Conservation (phyloP, 2,888 invertebrate genomes). For the Anthrax anthrax region DNA sequence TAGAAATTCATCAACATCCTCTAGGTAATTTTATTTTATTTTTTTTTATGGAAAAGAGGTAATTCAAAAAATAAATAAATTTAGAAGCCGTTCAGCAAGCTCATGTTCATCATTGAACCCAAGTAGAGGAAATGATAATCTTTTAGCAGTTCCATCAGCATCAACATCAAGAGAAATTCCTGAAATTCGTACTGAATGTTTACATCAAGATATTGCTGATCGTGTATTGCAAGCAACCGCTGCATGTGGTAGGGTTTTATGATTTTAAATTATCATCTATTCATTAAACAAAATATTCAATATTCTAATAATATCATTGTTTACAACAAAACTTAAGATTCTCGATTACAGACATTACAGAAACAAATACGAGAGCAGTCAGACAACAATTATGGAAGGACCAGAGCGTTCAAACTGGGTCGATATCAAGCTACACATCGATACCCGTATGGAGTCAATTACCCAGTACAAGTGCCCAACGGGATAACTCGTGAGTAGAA, state of each 20-base stretch:
- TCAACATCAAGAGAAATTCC: neutral
- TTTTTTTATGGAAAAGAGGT: too few relatives aligned
- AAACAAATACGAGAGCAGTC: constrained; percentile 18
- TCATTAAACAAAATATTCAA: neutral
- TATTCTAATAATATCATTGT: constrained; percentile 10
- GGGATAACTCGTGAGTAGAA: constrained; percentile 10
- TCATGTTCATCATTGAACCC: neutral
- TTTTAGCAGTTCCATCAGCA: neutral
- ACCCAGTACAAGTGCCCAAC: constrained; percentile 20
- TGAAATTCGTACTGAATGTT: constrained; percentile 9
- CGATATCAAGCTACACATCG: constrained; percentile 26
- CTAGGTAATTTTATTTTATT: constrained; percentile 5
- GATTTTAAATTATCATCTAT: neutral
- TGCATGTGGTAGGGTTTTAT: constrained; percentile 23
- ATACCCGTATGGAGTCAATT: constrained; percentile 26
- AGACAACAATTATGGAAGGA: constrained; percentile 11
- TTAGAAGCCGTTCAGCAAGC: neutral
- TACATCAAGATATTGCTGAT: constrained; percentile 18
- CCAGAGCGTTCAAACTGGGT: constrained; percentile 18
- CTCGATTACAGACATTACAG: constrained; percentile 33
- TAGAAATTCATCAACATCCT: constrained; percentile 6
- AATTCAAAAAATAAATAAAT: neutral
- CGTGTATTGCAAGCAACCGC: constrained; percentile 25
- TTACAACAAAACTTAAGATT: constrained; percentile 22
- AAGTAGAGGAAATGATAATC: neutral